Conservation (phyloP, 1,140 invertebrate species). For the Dendroctonus ponderosae region DNA sequence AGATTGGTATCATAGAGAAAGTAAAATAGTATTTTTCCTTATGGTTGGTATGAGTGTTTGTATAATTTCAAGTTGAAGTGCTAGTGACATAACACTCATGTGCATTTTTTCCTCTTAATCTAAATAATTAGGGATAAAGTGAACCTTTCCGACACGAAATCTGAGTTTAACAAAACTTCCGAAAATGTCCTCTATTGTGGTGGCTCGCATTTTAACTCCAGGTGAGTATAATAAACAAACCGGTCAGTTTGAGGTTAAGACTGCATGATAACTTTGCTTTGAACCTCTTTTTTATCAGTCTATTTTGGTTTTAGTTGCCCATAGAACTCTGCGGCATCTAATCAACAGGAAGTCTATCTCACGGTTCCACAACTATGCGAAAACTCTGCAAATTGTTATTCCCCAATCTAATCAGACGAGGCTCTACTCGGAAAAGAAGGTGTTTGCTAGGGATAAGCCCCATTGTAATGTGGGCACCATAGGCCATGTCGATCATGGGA, state of each 20-base stretch:
- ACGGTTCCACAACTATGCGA: constrained; percentile 30
- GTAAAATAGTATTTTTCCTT: too few relatives aligned
- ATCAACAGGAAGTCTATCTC: constrained; percentile 25
- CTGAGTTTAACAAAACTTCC: background rate
- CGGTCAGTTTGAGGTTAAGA: constrained; percentile 24
- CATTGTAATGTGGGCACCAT: constrained; percentile 98
- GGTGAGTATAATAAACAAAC: constrained; percentile 23
- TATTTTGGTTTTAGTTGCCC: constrained; percentile 29
- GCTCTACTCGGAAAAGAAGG: constrained; percentile 51
- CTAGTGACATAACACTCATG: too few relatives aligned
- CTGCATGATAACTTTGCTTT: background rate
- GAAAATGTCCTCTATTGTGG: constrained; percentile 35
- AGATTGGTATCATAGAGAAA: too few relatives aligned
- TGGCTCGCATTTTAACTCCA: constrained; percentile 31
- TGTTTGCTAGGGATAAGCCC: constrained; percentile 81
- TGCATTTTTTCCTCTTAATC: too few relatives aligned
- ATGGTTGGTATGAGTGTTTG: too few relatives aligned
- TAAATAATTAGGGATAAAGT: too few relatives aligned
- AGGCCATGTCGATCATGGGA: constrained; percentile 99
- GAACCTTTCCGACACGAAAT: too few relatives aligned
- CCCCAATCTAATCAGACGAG: constrained; percentile 30
- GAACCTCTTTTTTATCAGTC: background rate
- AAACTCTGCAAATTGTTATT: constrained; percentile 32
- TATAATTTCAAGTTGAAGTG: too few relatives aligned
- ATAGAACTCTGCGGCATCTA: constrained; percentile 26